These are phyloP conservation scores for Leptopterna dolabrata DNA, from an alignment of 2,888 invertebrate species.

Conservation along the genomic window DNA sequence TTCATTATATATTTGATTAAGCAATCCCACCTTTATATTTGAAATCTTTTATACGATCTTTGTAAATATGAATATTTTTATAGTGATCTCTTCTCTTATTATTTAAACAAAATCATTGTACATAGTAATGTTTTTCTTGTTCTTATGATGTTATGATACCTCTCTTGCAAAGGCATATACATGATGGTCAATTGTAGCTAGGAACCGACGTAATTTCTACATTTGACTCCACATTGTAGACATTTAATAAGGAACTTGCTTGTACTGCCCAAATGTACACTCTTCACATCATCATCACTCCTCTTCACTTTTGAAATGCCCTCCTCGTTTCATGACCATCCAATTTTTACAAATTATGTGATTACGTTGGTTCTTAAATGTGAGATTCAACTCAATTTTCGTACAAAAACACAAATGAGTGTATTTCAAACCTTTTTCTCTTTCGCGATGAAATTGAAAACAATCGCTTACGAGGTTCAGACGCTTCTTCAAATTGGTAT, in stretches of 20 bases:
- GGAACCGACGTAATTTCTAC: neutral
- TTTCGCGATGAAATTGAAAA: neutral
- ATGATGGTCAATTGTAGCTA: neutral
- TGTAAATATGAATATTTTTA: constrained; percentile 52
- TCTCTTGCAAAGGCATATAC: neutral
- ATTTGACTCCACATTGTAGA: neutral
- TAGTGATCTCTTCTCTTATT: constrained; percentile 47
- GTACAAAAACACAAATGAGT: neutral
- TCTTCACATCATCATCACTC: too few species aligned
- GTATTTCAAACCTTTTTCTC: neutral
- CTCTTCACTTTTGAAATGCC: too few species aligned
- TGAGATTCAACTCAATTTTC: neutral
- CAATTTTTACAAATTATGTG: too few species aligned
- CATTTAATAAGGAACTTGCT: too few species aligned
- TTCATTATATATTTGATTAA: neutral
- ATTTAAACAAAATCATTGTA: neutral
- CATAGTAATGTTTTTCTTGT: neutral
- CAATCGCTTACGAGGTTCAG: neutral
- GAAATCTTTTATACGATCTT: constrained; percentile 6
- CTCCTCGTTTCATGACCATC: too few species aligned
- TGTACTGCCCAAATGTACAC: too few species aligned
- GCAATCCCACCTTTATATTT: constrained; percentile 29
- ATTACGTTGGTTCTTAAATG: neutral
- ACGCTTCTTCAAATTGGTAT: neutral
- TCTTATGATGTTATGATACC: neutral